phyloP scores from a whole-genome alignment of 2,797 vertebrate species.

The Coregonus suidteri region DNA sequence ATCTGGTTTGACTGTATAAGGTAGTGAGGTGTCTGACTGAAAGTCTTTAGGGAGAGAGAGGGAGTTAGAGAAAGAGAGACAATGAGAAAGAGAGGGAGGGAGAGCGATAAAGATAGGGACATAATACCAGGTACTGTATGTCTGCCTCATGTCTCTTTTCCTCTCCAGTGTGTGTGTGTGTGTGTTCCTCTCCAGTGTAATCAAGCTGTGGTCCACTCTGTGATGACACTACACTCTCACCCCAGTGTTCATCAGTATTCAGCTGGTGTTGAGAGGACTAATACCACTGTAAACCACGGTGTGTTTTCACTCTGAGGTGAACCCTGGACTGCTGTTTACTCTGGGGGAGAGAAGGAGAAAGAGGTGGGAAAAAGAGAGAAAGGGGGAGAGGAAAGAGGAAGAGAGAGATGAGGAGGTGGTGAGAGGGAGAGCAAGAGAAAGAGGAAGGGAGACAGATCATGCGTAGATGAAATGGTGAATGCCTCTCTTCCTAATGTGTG shows the following conservation, averaged over 20 bases:
- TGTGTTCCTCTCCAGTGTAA: too few relatives aligned
- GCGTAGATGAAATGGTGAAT: neutral
- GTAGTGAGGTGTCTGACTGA: neutral
- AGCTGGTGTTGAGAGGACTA: neutral
- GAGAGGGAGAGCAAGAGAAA: neutral
- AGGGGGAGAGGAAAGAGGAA: too few relatives aligned
- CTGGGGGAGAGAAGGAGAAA: conserved; percentile 13
- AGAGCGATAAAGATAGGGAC: neutral
- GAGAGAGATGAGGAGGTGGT: too few relatives aligned
- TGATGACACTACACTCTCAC: too few relatives aligned
- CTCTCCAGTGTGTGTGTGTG: too few relatives aligned
- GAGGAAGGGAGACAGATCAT: conserved; percentile 4
- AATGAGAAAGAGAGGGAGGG: conserved; percentile 10
- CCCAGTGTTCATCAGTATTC: conserved; percentile 10
- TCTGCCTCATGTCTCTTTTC: too few relatives aligned
- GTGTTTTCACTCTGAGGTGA: neutral
- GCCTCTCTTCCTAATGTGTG: neutral
- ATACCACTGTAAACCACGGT: neutral
- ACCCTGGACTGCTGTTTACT: neutral
- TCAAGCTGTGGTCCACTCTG: too few relatives aligned
- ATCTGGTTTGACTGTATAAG: conserved; percentile 65
- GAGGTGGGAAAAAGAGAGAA: neutral
- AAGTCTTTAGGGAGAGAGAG: conserved; percentile 30
- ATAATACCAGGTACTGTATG: too few relatives aligned
- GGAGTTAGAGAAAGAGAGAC: too few relatives aligned